These are phyloP conservation scores for Pseudobourletiella spinata DNA, from an alignment of 1,140 invertebrate genomes.

Conservation along the genomic window DNA sequence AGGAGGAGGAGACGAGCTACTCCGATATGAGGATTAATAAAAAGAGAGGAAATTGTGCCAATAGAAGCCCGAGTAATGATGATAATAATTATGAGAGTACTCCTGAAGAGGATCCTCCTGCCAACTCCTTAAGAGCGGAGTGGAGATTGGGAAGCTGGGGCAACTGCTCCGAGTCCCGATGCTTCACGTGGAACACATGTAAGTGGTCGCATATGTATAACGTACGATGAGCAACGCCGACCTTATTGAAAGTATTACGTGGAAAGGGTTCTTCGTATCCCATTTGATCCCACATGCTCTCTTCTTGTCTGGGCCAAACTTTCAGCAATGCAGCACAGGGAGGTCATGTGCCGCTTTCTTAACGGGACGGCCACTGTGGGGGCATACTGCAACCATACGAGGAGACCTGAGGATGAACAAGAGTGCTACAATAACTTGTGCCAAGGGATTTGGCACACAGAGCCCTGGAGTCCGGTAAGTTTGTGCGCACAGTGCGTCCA, in stretches of 20 bases:
- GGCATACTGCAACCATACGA: slow-evolving; percentile 53
- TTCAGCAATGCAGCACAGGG: slow-evolving; percentile 62
- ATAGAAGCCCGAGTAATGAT: too few species aligned
- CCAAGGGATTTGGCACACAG: slow-evolving; percentile 70
- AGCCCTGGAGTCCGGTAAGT: slow-evolving; percentile 76
- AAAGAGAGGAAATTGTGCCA: neutral
- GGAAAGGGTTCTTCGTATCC: neutral
- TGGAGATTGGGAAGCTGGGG: slow-evolving; percentile 66
- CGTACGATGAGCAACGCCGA: neutral
- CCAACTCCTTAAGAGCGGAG: neutral
- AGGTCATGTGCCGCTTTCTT: slow-evolving; percentile 57
- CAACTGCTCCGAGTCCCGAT: slow-evolving; percentile 57
- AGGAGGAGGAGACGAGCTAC: neutral
- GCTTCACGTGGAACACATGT: slow-evolving; percentile 66
- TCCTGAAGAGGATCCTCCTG: neutral
- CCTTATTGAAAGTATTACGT: neutral
- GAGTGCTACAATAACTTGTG: slow-evolving; percentile 71
- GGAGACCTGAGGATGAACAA: slow-evolving; percentile 58
- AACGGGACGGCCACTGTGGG: slow-evolving; percentile 52
- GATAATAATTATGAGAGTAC: neutral
- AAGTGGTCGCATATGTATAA: slow-evolving; percentile 5
- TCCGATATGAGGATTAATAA: neutral
- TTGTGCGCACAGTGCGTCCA: neutral
- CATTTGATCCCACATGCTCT: neutral
- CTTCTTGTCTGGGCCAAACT: neutral